Base-by-base conservation (phyloP, 2,888 invertebrate genomes). In the Ganaspis brasiliensis region DNA sequence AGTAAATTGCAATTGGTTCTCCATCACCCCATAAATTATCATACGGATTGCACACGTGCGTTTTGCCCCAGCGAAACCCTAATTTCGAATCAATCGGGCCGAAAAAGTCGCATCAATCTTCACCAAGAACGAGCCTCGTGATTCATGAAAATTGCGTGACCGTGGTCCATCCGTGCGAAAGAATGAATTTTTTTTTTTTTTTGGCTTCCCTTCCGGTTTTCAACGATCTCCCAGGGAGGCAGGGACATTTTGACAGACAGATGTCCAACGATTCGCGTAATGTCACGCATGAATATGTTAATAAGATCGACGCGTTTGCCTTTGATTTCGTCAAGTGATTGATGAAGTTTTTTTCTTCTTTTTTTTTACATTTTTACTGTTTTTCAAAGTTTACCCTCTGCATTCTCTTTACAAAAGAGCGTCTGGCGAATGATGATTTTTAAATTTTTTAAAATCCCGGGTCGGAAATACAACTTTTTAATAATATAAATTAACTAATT, bases 251-350 rank as follows among this genome's bases (percentile, higher is more conserved):
- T 67, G 61, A 63, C 63, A 63, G 49, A 63, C 71, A 70, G 74
- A 63, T 74, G 70, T 73, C 71, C 76, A 73, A 56, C 45, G 24
- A 14, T 49, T 21, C 57, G 57, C 57, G 67, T 61, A 61, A 45
- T 74, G 81, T 77, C 77, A 81, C 79, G 79, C 81, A 81, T 79
- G 81, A 81, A 81, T 81, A 81, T 81, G 81, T 78, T 81, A 81
- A 81, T 79, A 79, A 61, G 74, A 61, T 77, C 76, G 72, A 40
- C 67, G 24, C 45, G 21, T 67, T 67, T 40, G 14, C 24, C 67
- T 67, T 67, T 67, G 67, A 67, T 45, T 45, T 24, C 45, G 6
- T 9, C 40, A 24, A n/a, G 19, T 67, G 67, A 67, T 67, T 67
- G 67, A 67, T 67, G 67, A 52, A 52, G 16, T 16, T 49, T 49